phyloP scores from a whole-genome alignment of 2,888 invertebrate genomes.

The Hymenopus coronatus region DNA sequence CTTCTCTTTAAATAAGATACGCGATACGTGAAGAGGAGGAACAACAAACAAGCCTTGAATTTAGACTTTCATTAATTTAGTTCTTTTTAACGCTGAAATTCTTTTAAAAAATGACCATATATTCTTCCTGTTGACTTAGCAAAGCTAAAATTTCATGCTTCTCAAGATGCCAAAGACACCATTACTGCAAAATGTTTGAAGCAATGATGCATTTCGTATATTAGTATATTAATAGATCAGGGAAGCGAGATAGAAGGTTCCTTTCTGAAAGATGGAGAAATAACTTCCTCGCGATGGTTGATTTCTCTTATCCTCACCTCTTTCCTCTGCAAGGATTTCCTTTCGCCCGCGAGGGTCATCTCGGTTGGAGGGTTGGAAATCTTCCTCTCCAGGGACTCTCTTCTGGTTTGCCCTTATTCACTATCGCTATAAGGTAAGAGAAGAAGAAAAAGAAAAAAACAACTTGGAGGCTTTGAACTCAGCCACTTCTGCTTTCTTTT shows the following conservation, averaged over 20 bases:
- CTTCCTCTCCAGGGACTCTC: not conserved
- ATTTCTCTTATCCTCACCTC: not conserved
- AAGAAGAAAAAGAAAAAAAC: not conserved
- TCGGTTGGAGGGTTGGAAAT: not conserved
- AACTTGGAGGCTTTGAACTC: slow-evolving; percentile 4
- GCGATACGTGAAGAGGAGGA: too few species aligned
- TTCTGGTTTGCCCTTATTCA: not conserved
- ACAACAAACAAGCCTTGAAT: too few species aligned
- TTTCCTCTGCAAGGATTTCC: not conserved
- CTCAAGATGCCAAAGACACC: not conserved
- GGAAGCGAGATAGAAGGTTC: too few species aligned
- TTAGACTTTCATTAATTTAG: too few species aligned
- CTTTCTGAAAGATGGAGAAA: not conserved
- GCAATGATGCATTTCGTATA: not conserved
- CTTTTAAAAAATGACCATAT: too few species aligned
- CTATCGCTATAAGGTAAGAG: not conserved
- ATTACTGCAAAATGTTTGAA: not conserved
- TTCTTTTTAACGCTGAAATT: not conserved
- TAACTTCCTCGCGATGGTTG: not conserved
- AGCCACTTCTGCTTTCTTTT: not conserved
- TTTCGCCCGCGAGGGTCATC: slow-evolving; percentile 8
- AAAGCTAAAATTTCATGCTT: not conserved
- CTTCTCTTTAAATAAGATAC: too few species aligned
- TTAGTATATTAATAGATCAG: not conserved
- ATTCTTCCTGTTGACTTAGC: not conserved